Evolutionary conservation across 2,888 invertebrate species (phyloP).

Genomic region (Orthonevra nobilis): DNA sequence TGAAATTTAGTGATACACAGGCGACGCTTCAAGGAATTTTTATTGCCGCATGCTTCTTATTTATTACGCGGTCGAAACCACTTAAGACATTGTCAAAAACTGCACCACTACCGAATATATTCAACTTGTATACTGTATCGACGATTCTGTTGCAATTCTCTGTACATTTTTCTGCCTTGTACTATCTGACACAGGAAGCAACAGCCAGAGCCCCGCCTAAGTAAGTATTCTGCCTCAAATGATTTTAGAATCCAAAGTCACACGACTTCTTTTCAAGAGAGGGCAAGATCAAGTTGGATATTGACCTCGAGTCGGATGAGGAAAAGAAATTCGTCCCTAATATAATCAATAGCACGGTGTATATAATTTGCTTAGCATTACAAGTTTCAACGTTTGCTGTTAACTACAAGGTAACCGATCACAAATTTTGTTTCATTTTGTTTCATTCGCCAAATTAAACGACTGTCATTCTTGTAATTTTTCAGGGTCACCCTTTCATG

Average conservation of each 20-base stretch:
- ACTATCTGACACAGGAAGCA: slow-evolving; percentile 93
- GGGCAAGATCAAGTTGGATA: slow-evolving; percentile 83
- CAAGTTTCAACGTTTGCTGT: slow-evolving; percentile 99
- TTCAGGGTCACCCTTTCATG: slow-evolving; percentile 99
- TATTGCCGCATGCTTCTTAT: slow-evolving; percentile 97
- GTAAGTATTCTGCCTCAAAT: slow-evolving; percentile 79
- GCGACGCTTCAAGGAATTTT: slow-evolving; percentile 98
- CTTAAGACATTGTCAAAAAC: slow-evolving; percentile 94
- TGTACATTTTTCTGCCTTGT: slow-evolving; percentile 95
- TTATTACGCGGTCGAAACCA: slow-evolving; percentile 99
- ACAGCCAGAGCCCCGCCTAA: slow-evolving; percentile 86
- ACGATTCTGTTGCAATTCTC: slow-evolving; percentile 97
- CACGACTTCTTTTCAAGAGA: slow-evolving; percentile 76
- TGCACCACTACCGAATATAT: slow-evolving; percentile 98
- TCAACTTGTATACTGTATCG: slow-evolving; percentile 97
- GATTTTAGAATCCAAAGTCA: background rate
- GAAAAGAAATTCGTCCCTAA: slow-evolving; percentile 95
- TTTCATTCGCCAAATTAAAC: background rate
- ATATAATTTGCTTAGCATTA: slow-evolving; percentile 97
- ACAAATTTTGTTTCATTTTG: background rate
- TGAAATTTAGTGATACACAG: slow-evolving; percentile 98
- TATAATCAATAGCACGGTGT: slow-evolving; percentile 98
- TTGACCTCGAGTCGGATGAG: slow-evolving; percentile 84
- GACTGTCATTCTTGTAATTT: too few species aligned
- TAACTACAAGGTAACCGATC: slow-evolving; percentile 94